Percentiles rank a stretch among this genome's conserved stretches.
Evolutionary conservation across 2,797 vertebrate species (phyloP).

Genomic region (Crenuchus spilurus): DNA sequence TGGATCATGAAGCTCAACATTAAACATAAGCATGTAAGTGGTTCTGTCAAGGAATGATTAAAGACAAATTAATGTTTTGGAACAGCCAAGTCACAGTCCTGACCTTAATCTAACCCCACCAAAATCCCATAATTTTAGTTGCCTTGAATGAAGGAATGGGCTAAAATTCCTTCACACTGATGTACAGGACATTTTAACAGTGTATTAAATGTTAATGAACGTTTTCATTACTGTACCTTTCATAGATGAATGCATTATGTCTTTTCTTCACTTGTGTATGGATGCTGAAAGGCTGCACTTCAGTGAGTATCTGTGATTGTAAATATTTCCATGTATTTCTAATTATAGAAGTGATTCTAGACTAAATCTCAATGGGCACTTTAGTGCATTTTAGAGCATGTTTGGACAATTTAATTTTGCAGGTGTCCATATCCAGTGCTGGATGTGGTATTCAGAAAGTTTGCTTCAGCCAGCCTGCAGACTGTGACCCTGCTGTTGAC

Average conservation of each 20-base stretch:
- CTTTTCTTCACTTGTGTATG: not conserved
- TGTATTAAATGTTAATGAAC: not conserved
- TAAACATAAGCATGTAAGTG: too few species aligned
- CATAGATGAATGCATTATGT: not conserved
- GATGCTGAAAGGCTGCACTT: not conserved
- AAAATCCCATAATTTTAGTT: too few species aligned
- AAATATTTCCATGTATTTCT: too few species aligned
- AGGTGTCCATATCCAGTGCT: slow-evolving; percentile 54
- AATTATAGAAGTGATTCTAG: not conserved
- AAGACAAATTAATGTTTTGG: too few species aligned
- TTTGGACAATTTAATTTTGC: not conserved
- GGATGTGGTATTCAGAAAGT: slow-evolving; percentile 72
- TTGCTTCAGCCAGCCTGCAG: slow-evolving; percentile 71
- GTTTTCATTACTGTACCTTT: not conserved
- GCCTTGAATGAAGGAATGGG: too few species aligned
- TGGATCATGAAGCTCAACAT: too few species aligned
- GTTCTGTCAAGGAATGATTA: too few species aligned
- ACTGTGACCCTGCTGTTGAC: slow-evolving; percentile 67
- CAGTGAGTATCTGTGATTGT: slow-evolving; percentile 6
- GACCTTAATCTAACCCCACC: too few species aligned
- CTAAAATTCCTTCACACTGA: too few species aligned
- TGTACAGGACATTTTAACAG: too few species aligned
- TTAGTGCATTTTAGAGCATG: not conserved
- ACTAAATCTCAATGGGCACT: not conserved
- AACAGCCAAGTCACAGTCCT: too few species aligned